Conservation (phyloP, 1,140 invertebrate genomes). For the Ectropis grisescens region DNA sequence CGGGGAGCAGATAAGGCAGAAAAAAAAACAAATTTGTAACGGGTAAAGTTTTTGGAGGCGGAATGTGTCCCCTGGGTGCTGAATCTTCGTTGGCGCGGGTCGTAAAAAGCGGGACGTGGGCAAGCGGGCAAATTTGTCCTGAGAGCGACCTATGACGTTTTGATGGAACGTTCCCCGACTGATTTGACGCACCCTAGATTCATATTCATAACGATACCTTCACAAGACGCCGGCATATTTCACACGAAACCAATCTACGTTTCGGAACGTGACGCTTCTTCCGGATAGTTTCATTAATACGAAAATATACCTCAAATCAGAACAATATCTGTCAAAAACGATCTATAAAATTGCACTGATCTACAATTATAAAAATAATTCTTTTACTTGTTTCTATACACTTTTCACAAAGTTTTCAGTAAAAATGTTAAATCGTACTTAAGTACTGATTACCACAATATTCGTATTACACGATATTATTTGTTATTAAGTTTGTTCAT, state of each 20-base stretch:
- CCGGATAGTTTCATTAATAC: constrained; percentile 10
- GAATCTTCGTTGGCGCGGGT: constrained; percentile 63
- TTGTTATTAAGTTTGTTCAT: no score
- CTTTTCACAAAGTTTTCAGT: no score
- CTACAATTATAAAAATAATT: no score
- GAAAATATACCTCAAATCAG: no score
- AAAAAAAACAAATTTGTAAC: constrained; percentile 71
- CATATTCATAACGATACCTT: constrained; percentile 61
- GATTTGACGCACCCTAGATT: constrained; percentile 57
- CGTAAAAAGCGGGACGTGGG: constrained; percentile 66
- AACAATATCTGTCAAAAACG: no score
- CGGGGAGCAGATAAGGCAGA: constrained; percentile 65
- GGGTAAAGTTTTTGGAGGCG: constrained; percentile 69
- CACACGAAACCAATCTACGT: constrained; percentile 24
- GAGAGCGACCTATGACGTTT: constrained; percentile 67
- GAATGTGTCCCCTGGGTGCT: constrained; percentile 66
- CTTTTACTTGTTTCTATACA: no score
- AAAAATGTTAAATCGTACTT: no score
- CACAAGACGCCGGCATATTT: constrained; percentile 25
- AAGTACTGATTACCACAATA: no score
- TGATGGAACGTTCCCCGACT: constrained; percentile 59
- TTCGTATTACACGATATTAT: no score
- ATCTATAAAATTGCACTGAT: no score
- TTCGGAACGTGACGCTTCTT: constrained; percentile 14
- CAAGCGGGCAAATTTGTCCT: constrained; percentile 65